Percentiles rank a stretch among this genome's conserved stretches.
Evolutionary conservation across 2,113 vertebrate genomes (phyloP).

Genomic region (Pangasianodon gigas): DNA sequence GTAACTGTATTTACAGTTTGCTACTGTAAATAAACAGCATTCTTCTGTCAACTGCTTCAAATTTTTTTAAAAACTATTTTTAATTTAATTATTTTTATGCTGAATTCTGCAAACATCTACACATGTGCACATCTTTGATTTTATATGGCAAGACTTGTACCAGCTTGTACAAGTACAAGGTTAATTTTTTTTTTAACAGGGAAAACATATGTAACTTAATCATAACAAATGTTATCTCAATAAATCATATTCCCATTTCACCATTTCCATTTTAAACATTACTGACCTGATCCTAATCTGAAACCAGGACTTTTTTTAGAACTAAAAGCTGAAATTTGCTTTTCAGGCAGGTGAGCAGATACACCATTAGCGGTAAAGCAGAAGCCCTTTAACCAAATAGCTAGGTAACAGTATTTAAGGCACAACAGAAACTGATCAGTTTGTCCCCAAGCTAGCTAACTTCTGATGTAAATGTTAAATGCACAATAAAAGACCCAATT

Average conservation of each 20-base stretch:
- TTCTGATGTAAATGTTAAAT: neutral
- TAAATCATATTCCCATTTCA: neutral
- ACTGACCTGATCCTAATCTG: neutral
- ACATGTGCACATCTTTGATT: neutral
- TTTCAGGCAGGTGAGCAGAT: neutral
- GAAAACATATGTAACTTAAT: neutral
- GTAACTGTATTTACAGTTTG: neutral
- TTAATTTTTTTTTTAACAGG: neutral
- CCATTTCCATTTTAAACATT: neutral
- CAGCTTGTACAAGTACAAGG: neutral
- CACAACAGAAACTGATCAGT: neutral
- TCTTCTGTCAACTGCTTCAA: neutral
- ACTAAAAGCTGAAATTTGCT: neutral
- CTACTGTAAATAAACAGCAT: neutral
- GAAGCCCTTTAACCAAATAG: neutral
- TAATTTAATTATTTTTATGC: neutral
- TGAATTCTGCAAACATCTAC: neutral
- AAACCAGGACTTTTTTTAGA: neutral
- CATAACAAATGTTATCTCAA: neutral
- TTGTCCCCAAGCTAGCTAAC: neutral
- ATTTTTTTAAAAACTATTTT: too few relatives aligned
- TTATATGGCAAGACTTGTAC: too few relatives aligned
- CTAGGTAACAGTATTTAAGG: neutral
- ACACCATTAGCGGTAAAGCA: neutral
- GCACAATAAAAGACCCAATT: neutral